A percentile compares a stretch with the other conserved stretches of the same genome.
phyloP scores from a whole-genome alignment of 2,113 vertebrate species.

The Odocoileus hemionus region DNA sequence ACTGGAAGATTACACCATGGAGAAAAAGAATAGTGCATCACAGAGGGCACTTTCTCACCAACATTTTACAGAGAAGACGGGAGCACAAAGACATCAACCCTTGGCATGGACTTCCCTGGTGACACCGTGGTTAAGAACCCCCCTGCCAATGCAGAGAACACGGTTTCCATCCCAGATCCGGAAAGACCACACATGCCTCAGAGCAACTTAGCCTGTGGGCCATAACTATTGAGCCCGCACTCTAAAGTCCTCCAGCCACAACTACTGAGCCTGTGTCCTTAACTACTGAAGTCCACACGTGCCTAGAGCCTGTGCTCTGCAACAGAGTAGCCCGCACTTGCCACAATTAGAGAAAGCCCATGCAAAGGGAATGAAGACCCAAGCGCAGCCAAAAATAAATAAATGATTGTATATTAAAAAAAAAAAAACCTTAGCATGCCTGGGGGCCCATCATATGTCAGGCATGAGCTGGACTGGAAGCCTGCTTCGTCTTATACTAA shows the following conservation, averaged over 20 bases:
- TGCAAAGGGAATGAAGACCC: background rate
- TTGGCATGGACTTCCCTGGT: background rate
- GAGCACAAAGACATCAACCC: background rate
- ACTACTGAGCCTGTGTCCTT: background rate
- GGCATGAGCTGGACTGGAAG: background rate
- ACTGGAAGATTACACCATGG: background rate
- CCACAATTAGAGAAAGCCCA: background rate
- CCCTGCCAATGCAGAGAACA: background rate
- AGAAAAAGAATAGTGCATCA: background rate
- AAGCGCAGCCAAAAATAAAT: background rate
- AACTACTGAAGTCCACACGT: background rate
- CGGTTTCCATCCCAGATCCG: background rate
- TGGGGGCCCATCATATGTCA: accelerated
- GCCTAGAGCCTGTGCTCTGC: background rate
- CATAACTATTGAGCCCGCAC: background rate
- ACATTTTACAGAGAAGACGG: background rate
- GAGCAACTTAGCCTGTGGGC: background rate
- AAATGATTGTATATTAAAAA: background rate
- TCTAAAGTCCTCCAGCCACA: background rate
- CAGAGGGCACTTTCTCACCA: background rate
- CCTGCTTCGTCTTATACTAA: background rate
- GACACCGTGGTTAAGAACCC: background rate
- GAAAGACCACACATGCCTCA: background rate
- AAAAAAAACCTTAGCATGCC: background rate
- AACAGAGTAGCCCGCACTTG: background rate